A percentile compares a stretch with the other conserved stretches of the same genome.
Conservation (phyloP, 1,140 invertebrate genomes). For the Mesaphorura yosii region DNA sequence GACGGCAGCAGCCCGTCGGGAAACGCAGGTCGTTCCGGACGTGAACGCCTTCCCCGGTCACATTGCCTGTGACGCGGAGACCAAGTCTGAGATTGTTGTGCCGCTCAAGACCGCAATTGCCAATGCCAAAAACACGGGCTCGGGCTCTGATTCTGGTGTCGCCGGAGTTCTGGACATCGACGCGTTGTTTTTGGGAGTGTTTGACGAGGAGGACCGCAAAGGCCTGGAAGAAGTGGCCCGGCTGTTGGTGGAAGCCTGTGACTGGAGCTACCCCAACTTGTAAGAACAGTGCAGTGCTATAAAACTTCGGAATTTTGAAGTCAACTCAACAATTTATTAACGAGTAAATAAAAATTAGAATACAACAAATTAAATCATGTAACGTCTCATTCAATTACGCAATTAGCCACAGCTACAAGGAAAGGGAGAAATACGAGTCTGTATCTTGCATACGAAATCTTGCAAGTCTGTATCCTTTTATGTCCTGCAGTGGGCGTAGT, state of each 20-base stretch:
- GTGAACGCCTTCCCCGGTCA: constrained; percentile 27
- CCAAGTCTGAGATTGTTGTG: constrained; percentile 26
- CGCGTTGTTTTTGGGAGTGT: not conserved
- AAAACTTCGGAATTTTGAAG: too few relatives aligned
- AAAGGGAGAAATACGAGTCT: too few relatives aligned
- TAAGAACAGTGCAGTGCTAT: too few relatives aligned
- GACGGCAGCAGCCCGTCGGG: constrained; percentile 11
- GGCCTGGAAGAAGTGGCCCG: constrained; percentile 16
- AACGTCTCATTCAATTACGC: too few relatives aligned
- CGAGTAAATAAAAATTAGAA: too few relatives aligned
- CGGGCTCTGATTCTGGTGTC: not conserved
- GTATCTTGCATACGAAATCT: too few relatives aligned
- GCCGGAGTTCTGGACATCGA: constrained; percentile 26
- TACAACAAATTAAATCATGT: too few relatives aligned
- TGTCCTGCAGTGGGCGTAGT: too few relatives aligned
- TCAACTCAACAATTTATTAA: too few relatives aligned
- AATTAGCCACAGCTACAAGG: too few relatives aligned
- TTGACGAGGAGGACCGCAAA: constrained; percentile 19
- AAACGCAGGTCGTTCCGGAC: constrained; percentile 23
- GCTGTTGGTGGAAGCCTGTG: constrained; percentile 10
- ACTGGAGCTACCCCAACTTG: too few relatives aligned
- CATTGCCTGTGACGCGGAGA: constrained; percentile 24
- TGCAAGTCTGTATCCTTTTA: too few relatives aligned
- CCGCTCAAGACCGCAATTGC: constrained; percentile 8
- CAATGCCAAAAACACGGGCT: not conserved